Percentiles rank a stretch among this genome's conserved stretches.
Evolutionary conservation across 2,888 invertebrate species (phyloP).

Genomic region (Flexamia atlantica): DNA sequence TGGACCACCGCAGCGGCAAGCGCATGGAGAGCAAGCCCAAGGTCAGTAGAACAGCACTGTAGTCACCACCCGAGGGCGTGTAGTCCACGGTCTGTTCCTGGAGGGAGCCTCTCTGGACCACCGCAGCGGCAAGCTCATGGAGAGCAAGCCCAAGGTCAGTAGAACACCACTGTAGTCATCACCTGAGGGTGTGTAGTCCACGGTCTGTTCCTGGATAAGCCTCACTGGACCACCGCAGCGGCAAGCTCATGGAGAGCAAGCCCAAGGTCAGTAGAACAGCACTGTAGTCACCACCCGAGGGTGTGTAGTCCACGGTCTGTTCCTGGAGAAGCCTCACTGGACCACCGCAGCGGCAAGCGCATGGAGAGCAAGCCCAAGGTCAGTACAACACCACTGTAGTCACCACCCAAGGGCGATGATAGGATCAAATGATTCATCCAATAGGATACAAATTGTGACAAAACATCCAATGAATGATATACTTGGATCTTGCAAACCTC

Average conservation of each 20-base stretch:
- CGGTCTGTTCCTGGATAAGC: constrained; percentile 97
- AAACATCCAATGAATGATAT: no score
- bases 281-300: constrained; percentile 95
- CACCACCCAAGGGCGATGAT: constrained; percentile 95
- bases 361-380: constrained; percentile 95
- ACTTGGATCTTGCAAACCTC: no score
- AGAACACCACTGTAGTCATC: constrained; percentile 84
- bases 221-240: constrained; percentile 90
- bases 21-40: constrained; percentile 96
- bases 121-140: constrained; percentile 91
- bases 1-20: constrained; percentile 92
- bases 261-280: constrained; percentile 80
- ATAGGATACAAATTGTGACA: no score
- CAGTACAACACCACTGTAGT: constrained; percentile 72
- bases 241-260: constrained; percentile 94
- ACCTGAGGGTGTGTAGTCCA: constrained; percentile 94
- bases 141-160: constrained; percentile 90
- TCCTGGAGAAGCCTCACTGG: constrained; percentile 96
- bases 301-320: constrained; percentile 95
- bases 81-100: constrained; percentile 94
- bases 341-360: constrained; percentile 91
- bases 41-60: constrained; percentile 72
- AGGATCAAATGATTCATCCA: no score
- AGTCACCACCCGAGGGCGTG: constrained; percentile 95
- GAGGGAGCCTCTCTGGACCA: constrained; percentile 96